Base-by-base conservation (phyloP, 2,113 vertebrate genomes). In the Shinisaurus crocodilurus region DNA sequence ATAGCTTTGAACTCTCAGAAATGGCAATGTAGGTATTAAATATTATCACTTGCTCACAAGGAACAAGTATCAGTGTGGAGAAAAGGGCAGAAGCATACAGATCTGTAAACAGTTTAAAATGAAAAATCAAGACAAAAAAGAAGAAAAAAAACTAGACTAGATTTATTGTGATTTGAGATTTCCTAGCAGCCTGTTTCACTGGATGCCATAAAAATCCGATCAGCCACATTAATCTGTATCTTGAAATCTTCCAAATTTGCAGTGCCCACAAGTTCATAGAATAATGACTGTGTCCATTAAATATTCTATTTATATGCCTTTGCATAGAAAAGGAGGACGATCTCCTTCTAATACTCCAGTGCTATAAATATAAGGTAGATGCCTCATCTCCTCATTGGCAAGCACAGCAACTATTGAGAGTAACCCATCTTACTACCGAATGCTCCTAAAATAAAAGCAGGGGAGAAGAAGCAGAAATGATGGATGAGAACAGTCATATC, bases 281-380 rank as follows among this genome's bases (percentile, higher is more conserved):
- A 40, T 32, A 81, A 70, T 81, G 65, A 29, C 3, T 60, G n/a
- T 60, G 32, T 7, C 50, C 48, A 40, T 82, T 82, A 82, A 54
- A 82, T 83, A 60, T n/a, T 79, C 60, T 85, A 79, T 85, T 67
- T 79, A 54, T 90, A 77, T 85, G 23, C 60, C 12, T 90, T 34
- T 90, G 8, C 45, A 54, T 54, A 48, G 27, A 85, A 67, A 63
- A 67, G 72, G 9, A 83, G 60, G 32, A 89, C 76, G 57, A 89
- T 65, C 27, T 79, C 15, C 37, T 87, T 87, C 54, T 77, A 77
- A 57, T 65, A 67, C 45, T 85, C 7, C 7, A 50, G 13, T 85
- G 15, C 70, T 87, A 76, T 87, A 75, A 87, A 87, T 57, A 43
- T 45, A 45, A 34, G 9, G 32, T 45, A 34, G n/a, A 69, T 85